Conservation (phyloP, 2,888 invertebrate genomes). For the Lagria hirta region DNA sequence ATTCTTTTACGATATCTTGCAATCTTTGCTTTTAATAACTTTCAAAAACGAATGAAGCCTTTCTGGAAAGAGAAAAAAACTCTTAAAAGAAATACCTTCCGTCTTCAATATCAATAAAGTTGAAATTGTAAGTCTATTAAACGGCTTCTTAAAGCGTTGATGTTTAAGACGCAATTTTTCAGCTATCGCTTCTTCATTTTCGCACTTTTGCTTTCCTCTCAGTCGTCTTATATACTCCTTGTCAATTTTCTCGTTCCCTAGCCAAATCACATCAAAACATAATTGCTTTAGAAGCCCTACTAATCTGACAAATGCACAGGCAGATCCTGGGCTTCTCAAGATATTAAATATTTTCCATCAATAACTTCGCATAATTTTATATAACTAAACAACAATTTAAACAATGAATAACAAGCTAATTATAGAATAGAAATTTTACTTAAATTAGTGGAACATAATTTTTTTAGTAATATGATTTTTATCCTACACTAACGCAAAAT, state of each 20-base stretch:
- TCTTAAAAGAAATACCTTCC: slow-evolving; percentile 33
- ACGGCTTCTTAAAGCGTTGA: slow-evolving; percentile 33
- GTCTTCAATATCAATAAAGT: slow-evolving; percentile 37
- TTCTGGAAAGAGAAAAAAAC: slow-evolving; percentile 27
- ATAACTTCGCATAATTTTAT: too few relatives aligned
- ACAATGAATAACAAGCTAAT: too few relatives aligned
- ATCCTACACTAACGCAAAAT: too few relatives aligned
- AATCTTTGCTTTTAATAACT: slow-evolving; percentile 27
- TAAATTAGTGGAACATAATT: too few relatives aligned
- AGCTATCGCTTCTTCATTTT: slow-evolving; percentile 36
- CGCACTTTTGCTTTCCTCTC: slow-evolving; percentile 27
- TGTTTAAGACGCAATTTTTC: slow-evolving; percentile 37
- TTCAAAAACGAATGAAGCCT: slow-evolving; percentile 28
- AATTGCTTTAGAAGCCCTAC: slow-evolving; percentile 41
- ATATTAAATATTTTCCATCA: too few relatives aligned
- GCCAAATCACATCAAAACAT: slow-evolving; percentile 42
- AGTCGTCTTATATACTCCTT: too few relatives aligned
- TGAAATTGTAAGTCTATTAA: slow-evolving; percentile 33
- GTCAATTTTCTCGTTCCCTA: slow-evolving; percentile 41
- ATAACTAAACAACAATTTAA: too few relatives aligned
- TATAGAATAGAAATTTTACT: too few relatives aligned
- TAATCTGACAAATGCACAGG: slow-evolving; percentile 40
- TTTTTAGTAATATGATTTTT: too few relatives aligned
- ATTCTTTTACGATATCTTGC: slow-evolving; percentile 8
- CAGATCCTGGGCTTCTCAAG: slow-evolving; percentile 34